Evolutionary conservation across 2,113 vertebrate species (phyloP).

Genomic region (Spilogale gracilis): DNA sequence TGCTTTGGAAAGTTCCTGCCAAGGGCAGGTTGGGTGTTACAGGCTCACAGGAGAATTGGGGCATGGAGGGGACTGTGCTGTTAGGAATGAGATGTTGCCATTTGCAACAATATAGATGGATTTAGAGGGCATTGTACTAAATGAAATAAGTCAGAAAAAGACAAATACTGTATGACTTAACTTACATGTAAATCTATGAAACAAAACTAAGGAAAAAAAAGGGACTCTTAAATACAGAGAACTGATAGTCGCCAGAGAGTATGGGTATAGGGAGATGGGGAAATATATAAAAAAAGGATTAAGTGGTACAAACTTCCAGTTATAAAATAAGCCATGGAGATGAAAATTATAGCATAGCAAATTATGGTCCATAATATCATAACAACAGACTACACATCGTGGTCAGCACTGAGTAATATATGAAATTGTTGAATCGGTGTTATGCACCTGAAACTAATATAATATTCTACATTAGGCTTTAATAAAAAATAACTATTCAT

Average conservation of each 20-base stretch:
- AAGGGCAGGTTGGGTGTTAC: not conserved
- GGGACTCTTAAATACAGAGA: not conserved
- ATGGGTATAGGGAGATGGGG: not conserved
- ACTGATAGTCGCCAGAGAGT: not conserved
- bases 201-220: not conserved
- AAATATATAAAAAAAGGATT: not conserved
- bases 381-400: not conserved
- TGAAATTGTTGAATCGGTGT: not conserved
- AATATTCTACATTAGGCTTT: not conserved
- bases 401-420: not conserved
- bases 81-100: not conserved
- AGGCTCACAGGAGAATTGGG: not conserved
- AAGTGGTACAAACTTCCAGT: not conserved
- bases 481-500: not conserved
- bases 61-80: not conserved
- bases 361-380: not conserved
- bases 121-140: not conserved
- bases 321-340: not conserved
- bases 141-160: not conserved
- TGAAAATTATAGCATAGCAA: not conserved
- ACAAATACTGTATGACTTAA: not conserved
- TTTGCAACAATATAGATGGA: not conserved
- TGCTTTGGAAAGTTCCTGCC: not conserved
- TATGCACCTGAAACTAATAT: not conserved
- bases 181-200: not conserved